These are phyloP conservation scores for Tiliacea aurago DNA, from an alignment of 2,888 invertebrate genomes.

Conservation along the genomic window DNA sequence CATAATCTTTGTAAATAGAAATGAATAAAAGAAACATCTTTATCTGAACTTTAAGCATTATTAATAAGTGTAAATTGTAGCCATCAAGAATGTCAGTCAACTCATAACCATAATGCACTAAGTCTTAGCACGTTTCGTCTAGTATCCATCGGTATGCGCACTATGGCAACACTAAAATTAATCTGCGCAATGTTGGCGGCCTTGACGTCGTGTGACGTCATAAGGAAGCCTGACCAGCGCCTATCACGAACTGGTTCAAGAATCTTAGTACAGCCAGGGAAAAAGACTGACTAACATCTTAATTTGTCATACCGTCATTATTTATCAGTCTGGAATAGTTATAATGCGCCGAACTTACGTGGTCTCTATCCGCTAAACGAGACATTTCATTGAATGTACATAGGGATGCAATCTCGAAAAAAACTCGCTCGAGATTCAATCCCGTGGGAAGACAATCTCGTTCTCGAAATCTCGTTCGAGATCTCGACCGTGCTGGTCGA, in stretches of 20 bases:
- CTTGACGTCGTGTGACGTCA: slow-evolving; percentile 76
- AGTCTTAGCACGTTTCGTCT: slow-evolving; percentile 48
- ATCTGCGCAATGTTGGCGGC: slow-evolving; percentile 74
- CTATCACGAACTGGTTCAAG: slow-evolving; percentile 74
- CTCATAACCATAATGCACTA: slow-evolving; percentile 19
- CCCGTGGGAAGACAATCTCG: too few species aligned
- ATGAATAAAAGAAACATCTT: too few species aligned
- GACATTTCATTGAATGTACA: background rate
- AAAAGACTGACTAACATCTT: background rate
- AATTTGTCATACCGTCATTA: background rate
- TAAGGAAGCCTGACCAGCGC: slow-evolving; percentile 77
- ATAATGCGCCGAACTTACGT: background rate
- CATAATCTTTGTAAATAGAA: too few species aligned
- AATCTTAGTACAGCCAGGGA: slow-evolving; percentile 45
- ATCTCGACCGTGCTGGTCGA: background rate
- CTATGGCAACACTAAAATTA: slow-evolving; percentile 60
- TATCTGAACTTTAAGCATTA: too few species aligned
- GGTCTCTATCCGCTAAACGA: background rate
- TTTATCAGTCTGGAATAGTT: background rate
- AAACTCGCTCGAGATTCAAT: too few species aligned
- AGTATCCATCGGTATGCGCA: slow-evolving; percentile 57
- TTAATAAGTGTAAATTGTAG: too few species aligned
- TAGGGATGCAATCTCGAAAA: background rate
- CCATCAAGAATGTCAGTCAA: slow-evolving; percentile 35
- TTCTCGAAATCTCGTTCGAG: background rate